These are phyloP conservation scores for Pachypeltis micranthus DNA, from an alignment of 1,140 invertebrate species.

Conservation along the genomic window DNA sequence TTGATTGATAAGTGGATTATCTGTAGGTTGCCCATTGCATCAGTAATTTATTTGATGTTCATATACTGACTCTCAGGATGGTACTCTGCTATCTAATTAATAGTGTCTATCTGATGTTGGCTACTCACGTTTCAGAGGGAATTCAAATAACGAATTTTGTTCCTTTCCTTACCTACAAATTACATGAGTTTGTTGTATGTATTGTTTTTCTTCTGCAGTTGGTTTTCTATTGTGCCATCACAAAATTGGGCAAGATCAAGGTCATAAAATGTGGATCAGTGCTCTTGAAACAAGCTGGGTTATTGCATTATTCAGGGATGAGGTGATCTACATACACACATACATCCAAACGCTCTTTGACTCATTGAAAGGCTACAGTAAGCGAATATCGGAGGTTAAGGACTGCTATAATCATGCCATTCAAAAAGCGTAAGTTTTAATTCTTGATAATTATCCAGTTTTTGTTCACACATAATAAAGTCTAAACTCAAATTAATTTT, in stretches of 20 bases:
- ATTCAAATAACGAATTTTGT: too few species aligned
- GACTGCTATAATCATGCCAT: slow-evolving; percentile 83
- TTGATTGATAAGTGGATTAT: slow-evolving; percentile 94
- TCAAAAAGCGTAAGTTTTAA: slow-evolving; percentile 61
- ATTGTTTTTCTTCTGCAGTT: slow-evolving; percentile 42
- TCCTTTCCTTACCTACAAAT: too few species aligned
- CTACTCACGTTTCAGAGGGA: too few species aligned
- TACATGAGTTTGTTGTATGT: not conserved
- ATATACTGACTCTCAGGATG: too few species aligned
- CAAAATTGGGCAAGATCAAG: slow-evolving; percentile 61
- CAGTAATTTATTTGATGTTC: not conserved
- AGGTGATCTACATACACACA: slow-evolving; percentile 90
- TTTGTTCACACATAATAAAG: too few species aligned
- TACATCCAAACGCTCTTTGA: slow-evolving; percentile 92
- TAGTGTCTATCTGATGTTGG: too few species aligned
- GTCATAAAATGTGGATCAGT: slow-evolving; percentile 79
- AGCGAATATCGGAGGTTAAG: slow-evolving; percentile 85
- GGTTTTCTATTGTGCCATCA: slow-evolving; percentile 85
- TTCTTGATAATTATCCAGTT: too few species aligned
- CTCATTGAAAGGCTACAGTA: slow-evolving; percentile 86
- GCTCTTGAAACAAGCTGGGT: slow-evolving; percentile 91
- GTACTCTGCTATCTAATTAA: too few species aligned
- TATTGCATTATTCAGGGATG: slow-evolving; percentile 88
- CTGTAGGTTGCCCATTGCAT: too few species aligned
- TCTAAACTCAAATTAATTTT: too few species aligned